These are phyloP conservation scores for Pangasius macronema DNA, from an alignment of 2,797 vertebrate species.

Conservation along the genomic window DNA sequence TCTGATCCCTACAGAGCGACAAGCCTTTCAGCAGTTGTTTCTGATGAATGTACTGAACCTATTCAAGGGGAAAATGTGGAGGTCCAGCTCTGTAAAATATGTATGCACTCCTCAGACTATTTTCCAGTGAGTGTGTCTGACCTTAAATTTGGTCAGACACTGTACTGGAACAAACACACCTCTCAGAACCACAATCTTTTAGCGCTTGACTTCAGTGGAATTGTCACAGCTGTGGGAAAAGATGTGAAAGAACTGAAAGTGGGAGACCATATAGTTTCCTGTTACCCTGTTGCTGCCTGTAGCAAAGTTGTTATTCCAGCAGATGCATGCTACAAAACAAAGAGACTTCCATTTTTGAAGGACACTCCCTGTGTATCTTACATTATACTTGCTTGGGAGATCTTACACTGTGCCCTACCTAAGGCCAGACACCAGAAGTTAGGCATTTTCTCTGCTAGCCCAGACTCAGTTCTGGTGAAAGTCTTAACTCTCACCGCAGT, in stretches of 20 bases:
- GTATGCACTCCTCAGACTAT: slow-evolving; percentile 84
- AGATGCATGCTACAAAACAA: slow-evolving; percentile 76
- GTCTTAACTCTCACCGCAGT: slow-evolving; percentile 63
- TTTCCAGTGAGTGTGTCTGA: slow-evolving; percentile 81
- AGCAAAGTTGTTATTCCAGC: slow-evolving; percentile 74
- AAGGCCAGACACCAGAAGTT: slow-evolving; percentile 64
- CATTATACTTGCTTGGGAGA: slow-evolving; percentile 81
- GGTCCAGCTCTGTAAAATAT: slow-evolving; percentile 76
- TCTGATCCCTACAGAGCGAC: slow-evolving; percentile 71
- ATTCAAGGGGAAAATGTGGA: slow-evolving; percentile 68
- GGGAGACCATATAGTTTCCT: slow-evolving; percentile 80
- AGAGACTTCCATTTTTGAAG: slow-evolving; percentile 71
- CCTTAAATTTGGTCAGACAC: slow-evolving; percentile 70
- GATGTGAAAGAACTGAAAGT: slow-evolving; percentile 72
- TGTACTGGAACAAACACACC: slow-evolving; percentile 81
- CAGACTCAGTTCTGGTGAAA: slow-evolving; percentile 67
- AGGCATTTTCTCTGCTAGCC: slow-evolving; percentile 64
- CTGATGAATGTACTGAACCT: slow-evolving; percentile 13
- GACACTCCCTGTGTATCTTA: slow-evolving; percentile 80
- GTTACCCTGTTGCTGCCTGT: slow-evolving; percentile 76
- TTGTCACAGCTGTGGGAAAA: slow-evolving; percentile 73
- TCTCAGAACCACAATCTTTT: slow-evolving; percentile 75
- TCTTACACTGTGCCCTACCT: slow-evolving; percentile 71
- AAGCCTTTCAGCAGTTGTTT: slow-evolving; percentile 68
- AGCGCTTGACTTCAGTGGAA: slow-evolving; percentile 81